A percentile compares a stretch with the other conserved stretches of the same genome.
phyloP scores from a whole-genome alignment of 2,797 vertebrate species.

The Acanthurus leucopareius region DNA sequence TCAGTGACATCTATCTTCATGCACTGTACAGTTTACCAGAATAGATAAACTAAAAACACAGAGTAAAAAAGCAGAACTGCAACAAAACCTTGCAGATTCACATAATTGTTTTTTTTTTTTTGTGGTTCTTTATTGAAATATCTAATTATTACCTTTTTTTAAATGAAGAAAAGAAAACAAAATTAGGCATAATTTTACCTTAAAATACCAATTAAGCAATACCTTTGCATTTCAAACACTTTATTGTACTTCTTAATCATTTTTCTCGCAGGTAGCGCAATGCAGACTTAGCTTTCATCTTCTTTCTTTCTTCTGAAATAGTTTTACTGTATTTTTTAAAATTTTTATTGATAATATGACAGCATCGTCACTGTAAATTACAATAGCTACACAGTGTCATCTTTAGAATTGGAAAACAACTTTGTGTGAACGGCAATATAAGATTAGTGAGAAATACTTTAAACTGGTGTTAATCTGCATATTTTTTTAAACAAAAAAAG shows the following conservation, averaged over 20 bases:
- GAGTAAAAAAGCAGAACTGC: neutral
- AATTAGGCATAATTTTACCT: too few relatives aligned
- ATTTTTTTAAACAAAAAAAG: neutral
- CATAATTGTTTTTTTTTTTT: neutral
- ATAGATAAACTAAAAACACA: neutral
- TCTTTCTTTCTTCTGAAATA: neutral
- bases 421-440: too few relatives aligned
- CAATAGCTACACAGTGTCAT: too few relatives aligned
- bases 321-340: too few relatives aligned
- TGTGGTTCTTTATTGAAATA: neutral
- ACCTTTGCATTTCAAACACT: neutral
- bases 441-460: too few relatives aligned
- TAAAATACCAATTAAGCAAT: neutral
- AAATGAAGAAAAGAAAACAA: too few relatives aligned
- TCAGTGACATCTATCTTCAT: conserved; percentile 20
- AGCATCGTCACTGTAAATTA: too few relatives aligned
- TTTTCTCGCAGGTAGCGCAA: too few relatives aligned
- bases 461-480: too few relatives aligned
- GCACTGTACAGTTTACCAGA: neutral
- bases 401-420: too few relatives aligned
- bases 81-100: neutral
- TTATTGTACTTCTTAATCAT: neutral
- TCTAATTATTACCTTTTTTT: too few relatives aligned
- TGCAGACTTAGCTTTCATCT: neutral
- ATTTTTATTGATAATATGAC: too few relatives aligned